Conservation (phyloP, 2,888 invertebrate genomes). For the Drosophila aldrichi region DNA sequence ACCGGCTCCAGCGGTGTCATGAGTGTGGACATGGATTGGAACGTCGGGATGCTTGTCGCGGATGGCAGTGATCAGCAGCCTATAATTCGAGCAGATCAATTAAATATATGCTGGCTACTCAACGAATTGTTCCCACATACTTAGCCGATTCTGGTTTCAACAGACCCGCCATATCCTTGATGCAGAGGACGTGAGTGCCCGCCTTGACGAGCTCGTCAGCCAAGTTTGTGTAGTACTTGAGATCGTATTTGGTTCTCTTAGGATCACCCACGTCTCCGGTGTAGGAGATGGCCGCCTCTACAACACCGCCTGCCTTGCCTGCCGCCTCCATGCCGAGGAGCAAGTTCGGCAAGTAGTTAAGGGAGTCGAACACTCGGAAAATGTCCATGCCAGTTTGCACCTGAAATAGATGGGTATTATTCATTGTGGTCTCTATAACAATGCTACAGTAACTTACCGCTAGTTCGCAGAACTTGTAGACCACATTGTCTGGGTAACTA, state of each 20-base stretch:
- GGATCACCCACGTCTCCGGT: slow-evolving; percentile 99
- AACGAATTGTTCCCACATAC: slow-evolving; percentile 84
- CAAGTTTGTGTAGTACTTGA: slow-evolving; percentile 96
- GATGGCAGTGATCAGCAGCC: slow-evolving; percentile 93
- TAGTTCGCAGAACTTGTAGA: slow-evolving; percentile 98
- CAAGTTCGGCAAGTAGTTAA: slow-evolving; percentile 98
- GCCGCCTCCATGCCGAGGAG: slow-evolving; percentile 99
- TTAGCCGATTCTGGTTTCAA: slow-evolving; percentile 96
- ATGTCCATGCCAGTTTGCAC: slow-evolving; percentile 99
- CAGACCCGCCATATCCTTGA: slow-evolving; percentile 99
- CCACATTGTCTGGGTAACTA: slow-evolving; percentile 99
- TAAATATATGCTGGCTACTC: not conserved
- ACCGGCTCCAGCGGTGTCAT: slow-evolving; percentile 99
- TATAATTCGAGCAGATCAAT: slow-evolving; percentile 61
- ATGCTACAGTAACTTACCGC: slow-evolving; percentile 87
- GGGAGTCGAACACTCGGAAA: slow-evolving; percentile 98
- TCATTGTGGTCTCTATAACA: not conserved
- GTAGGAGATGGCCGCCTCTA: slow-evolving; percentile 99
- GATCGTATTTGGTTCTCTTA: slow-evolving; percentile 94
- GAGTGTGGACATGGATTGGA: slow-evolving; percentile 99
- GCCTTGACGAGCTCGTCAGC: slow-evolving; percentile 98
- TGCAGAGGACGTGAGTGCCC: slow-evolving; percentile 96
- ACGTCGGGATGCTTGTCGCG: slow-evolving; percentile 96
- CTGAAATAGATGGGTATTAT: slow-evolving; percentile 81
- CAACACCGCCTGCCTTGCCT: slow-evolving; percentile 98